These are phyloP conservation scores for Pseudococcus viburni DNA, from an alignment of 2,888 invertebrate species.

Conservation along the genomic window DNA sequence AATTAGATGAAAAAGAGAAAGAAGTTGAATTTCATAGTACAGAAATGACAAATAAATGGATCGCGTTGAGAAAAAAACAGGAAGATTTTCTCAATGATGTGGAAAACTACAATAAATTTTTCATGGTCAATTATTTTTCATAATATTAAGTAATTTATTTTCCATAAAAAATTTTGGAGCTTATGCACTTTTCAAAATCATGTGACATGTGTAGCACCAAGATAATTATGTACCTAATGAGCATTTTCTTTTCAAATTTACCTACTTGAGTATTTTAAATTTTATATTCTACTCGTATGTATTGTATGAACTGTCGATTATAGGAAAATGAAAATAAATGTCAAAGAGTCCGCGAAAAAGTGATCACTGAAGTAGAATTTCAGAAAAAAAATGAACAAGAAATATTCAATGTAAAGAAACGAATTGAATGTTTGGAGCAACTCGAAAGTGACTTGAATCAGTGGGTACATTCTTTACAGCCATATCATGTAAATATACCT, in stretches of 20 bases:
- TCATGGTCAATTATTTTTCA: neutral
- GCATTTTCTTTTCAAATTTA: too few relatives aligned
- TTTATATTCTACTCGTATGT: neutral
- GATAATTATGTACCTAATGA: too few relatives aligned
- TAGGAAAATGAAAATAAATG: constrained; percentile 58
- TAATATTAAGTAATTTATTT: neutral
- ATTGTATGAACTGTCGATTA: neutral
- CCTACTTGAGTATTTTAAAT: too few relatives aligned
- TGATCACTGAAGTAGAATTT: neutral
- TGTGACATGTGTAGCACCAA: too few relatives aligned
- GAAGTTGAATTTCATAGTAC: constrained; percentile 53
- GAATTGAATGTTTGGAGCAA: constrained; percentile 10
- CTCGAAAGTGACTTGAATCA: constrained; percentile 6
- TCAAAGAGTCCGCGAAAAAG: constrained; percentile 9
- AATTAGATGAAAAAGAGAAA: constrained; percentile 59
- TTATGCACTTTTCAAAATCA: too few relatives aligned
- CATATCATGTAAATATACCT: constrained; percentile 44
- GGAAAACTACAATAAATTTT: constrained; percentile 26
- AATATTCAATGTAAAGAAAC: neutral
- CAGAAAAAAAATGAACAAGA: neutral
- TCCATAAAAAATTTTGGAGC: neutral
- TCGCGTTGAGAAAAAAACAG: constrained; percentile 38
- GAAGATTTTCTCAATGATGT: constrained; percentile 45
- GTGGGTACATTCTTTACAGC: constrained; percentile 7
- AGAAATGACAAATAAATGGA: constrained; percentile 65